Evolutionary conservation across 2,888 invertebrate genomes (phyloP), one percentile per base, ranked within the genome.

Genomic region (Melanargia galathea): DNA sequence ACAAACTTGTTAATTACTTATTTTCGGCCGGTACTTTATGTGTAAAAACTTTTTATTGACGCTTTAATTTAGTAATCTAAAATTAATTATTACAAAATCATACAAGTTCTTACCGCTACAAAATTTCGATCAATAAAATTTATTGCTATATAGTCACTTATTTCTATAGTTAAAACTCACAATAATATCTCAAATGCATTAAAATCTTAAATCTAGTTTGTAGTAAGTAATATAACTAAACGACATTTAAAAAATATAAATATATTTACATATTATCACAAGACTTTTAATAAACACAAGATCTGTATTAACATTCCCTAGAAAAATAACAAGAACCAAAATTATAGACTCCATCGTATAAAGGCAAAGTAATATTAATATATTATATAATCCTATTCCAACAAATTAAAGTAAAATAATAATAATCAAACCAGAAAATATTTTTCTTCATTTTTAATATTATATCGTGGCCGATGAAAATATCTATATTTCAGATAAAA

Each of bases 1-100:
- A 79, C 60, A 68, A 75, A 74, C 67, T 24, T 66, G 46, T 60
- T 49, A 54, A 54, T 57, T 58, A 22, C 57, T 56, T n/a, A n/a
- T 55, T 43, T 26, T 43, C 13, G 2, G 16, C 35, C 3, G n/a
- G 6, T 1, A 1, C 11, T 2, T 33, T 43, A 43, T 43, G 7
- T 6, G 43, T 43, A 16, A 43, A 43, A 43, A 18, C 16, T 13
- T 43, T 18, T 43, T 16, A 8, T 16, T 6, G 18, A 43, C 43
- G 18, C 16, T 43, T 18, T 43, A 7, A 18, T 43, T 13, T 18
- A 18, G 18, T 6, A 30, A 6, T 43, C 43, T 43, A 43, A 43
- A 40, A 2, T 40, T 6, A 16, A 43, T 38, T 18, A 43, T 43
- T 43, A 40, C 40, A 40, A 40, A 40, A 40, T 16, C 8, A 18